Base-by-base conservation (phyloP, 2,113 vertebrate genomes). In the Oxyura jamaicensis region DNA sequence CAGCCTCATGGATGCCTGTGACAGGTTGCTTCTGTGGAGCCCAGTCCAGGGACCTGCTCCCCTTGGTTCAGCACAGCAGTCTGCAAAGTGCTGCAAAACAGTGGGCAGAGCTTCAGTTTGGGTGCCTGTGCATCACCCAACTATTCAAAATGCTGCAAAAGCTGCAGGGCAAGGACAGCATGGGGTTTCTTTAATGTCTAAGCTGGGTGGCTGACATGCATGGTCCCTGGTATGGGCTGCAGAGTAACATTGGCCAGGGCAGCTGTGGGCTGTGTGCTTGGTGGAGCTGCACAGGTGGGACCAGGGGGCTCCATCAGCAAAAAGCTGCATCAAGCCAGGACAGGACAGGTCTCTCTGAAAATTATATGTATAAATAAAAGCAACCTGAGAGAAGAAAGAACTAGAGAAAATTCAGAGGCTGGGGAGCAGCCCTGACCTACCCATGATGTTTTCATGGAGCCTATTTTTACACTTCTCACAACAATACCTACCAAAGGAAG, bases 1-100 rank as follows among this genome's bases (percentile, higher is more conserved):
- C 81, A 84, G 66, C 36, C 66, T 79, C 73, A 16, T 23, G 20
- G 85, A 75, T 68, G 74, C 42, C 86, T 50, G 83, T 75, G 95
- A 90, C 88, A 96, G 26, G 48, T 60, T 72, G 65, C 28, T 84
- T 53, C 73, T 44, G 31, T 65, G 33, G 41, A 3, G 0, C 13
- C 35, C 31, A 46, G 52, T 71, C 52, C 52, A 55, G 31, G n/a
- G 39, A 86, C 44, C 75, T 83, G 60, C 73, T 36, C 35, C 52
- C 48, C 56, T 46, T 48, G 60, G 71, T 72, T 73, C 21, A 8
- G 35, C 2, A 0, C 4, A 6, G 68, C n/a, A 71, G 67, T 68
- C 33, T 74, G 15, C 56, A 35, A 78, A 71, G 44, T 14, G 39
- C 58, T 72, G 33, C 16, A 31, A 44, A 52, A 44, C 1, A 0